Percentiles rank a stretch among this genome's conserved stretches.
Conservation (phyloP, 1,140 invertebrate genomes). For the Hesperophylax magnus region DNA sequence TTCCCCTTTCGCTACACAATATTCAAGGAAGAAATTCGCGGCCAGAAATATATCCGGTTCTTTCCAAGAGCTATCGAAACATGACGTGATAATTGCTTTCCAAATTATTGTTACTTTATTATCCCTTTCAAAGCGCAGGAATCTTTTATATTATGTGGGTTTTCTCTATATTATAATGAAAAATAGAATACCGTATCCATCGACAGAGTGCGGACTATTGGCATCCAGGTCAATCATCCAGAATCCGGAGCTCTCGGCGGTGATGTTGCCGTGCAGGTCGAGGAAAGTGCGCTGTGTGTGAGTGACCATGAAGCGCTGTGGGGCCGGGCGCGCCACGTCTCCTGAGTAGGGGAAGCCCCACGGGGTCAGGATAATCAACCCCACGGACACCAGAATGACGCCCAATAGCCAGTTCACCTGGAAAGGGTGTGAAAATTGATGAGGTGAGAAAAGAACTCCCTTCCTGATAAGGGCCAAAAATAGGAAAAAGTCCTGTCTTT, state of each 20-base stretch:
- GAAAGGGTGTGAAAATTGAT: neutral
- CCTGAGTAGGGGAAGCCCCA: slow-evolving; percentile 83
- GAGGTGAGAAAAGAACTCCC: neutral
- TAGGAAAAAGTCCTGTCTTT: neutral
- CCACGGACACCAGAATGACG: slow-evolving; percentile 52
- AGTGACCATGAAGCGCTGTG: slow-evolving; percentile 77
- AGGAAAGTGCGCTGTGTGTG: slow-evolving; percentile 59
- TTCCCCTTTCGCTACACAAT: too few relatives aligned
- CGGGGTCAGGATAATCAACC: slow-evolving; percentile 74
- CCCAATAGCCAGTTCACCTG: slow-evolving; percentile 57
- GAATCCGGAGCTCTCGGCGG: slow-evolving; percentile 68
- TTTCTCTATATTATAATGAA: too few relatives aligned
- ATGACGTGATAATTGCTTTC: too few relatives aligned
- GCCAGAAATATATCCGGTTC: too few relatives aligned
- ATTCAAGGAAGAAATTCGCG: too few relatives aligned
- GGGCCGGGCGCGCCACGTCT: slow-evolving; percentile 68
- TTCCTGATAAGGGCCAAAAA: neutral
- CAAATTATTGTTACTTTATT: too few relatives aligned
- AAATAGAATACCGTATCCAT: slow-evolving; percentile 62
- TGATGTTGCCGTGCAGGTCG: slow-evolving; percentile 27
- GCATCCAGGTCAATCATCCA: slow-evolving; percentile 85
- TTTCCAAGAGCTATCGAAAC: too few relatives aligned
- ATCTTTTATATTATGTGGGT: too few relatives aligned
- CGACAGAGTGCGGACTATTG: slow-evolving; percentile 77
- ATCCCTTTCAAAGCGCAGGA: too few relatives aligned